phyloP scores from a whole-genome alignment of 2,113 vertebrate genomes.

The Pachypanchax playfairii region DNA sequence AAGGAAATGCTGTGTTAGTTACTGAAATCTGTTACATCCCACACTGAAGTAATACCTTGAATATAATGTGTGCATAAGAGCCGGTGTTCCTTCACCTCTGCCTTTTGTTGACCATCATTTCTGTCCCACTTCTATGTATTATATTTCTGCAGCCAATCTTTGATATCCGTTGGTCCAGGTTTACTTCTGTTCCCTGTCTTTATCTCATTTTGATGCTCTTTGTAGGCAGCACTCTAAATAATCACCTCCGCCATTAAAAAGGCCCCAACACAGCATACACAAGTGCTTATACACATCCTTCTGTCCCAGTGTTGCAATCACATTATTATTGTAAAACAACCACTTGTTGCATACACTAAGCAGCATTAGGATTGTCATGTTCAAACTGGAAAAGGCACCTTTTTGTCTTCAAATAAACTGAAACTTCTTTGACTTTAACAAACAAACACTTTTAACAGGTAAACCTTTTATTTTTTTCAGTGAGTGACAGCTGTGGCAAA shows the following conservation, averaged over 20 bases:
- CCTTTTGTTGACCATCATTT: not conserved
- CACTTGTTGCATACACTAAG: not conserved
- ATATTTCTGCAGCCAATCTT: constrained; percentile 13
- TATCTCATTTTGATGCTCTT: constrained; percentile 10
- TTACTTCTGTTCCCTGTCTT: constrained; percentile 23
- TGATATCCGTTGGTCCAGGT: constrained; percentile 13
- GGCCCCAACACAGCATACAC: constrained; percentile 11
- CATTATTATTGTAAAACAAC: not conserved
- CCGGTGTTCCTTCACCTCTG: not conserved
- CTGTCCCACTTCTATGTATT: not conserved
- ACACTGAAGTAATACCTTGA: not conserved
- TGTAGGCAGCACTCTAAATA: constrained; percentile 41
- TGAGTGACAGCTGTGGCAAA: too few relatives aligned
- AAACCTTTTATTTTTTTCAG: too few relatives aligned
- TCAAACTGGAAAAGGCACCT: not conserved
- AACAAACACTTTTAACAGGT: too few relatives aligned
- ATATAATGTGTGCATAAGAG: not conserved
- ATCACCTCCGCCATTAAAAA: constrained; percentile 38
- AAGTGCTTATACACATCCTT: not conserved
- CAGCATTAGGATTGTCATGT: not conserved
- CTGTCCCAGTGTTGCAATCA: not conserved
- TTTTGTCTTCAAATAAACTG: too few relatives aligned
- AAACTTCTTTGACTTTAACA: too few relatives aligned
- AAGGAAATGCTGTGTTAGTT: too few relatives aligned
- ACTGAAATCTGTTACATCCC: not conserved